Conservation (phyloP, 2,888 invertebrate genomes). For the Tachina grossa region DNA sequence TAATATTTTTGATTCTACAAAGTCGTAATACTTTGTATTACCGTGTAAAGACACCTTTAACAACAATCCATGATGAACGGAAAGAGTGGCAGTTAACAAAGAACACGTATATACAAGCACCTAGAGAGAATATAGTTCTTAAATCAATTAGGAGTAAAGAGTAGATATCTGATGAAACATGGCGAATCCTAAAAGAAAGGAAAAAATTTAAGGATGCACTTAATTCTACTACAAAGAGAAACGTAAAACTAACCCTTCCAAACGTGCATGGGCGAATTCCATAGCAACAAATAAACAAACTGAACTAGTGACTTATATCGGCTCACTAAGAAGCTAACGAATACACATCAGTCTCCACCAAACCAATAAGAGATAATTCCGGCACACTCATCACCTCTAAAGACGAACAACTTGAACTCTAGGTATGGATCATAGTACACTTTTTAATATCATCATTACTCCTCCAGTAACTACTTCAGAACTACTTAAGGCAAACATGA, state of each 20-base stretch:
- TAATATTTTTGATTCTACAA: no score
- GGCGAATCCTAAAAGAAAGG: background rate
- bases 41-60: no score
- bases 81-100: no score
- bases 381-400: slow-evolving; percentile 1
- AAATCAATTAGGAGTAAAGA: background rate
- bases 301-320: background rate
- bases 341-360: background rate
- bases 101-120: background rate
- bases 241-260: no score
- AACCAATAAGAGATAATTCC: background rate
- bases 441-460: no score
- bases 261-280: no score
- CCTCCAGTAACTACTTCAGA: background rate
- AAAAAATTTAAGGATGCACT: background rate
- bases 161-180: background rate
- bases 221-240: no score
- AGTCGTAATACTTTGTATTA: no score
- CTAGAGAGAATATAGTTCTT: background rate
- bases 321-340: background rate
- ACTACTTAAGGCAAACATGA: background rate
- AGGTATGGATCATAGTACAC: background rate
- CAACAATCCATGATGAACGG: no score
- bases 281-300: no score
- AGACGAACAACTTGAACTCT: background rate